These are phyloP conservation scores for Strigops habroptila DNA, from an alignment of 2,113 vertebrate species.

Conservation along the genomic window DNA sequence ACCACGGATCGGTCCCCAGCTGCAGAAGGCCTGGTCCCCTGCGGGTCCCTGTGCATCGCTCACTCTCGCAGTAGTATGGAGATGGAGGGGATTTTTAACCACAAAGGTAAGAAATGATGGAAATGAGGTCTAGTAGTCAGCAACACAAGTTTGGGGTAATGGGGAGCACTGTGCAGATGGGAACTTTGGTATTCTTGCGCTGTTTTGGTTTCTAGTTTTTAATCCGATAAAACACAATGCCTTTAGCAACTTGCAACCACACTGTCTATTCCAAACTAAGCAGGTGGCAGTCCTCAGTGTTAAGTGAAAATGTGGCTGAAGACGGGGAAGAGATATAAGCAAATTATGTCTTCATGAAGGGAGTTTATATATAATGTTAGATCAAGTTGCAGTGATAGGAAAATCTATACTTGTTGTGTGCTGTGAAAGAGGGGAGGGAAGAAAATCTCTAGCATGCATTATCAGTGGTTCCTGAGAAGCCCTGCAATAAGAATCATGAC, in stretches of 20 bases:
- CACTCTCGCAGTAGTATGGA: conserved; percentile 98
- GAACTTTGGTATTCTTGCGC: accelerated
- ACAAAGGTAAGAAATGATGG: conserved; percentile 86
- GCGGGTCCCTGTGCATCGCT: conserved; percentile 94
- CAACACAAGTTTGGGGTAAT: accelerated
- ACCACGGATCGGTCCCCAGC: conserved; percentile 95
- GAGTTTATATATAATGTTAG: neutral
- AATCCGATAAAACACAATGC: neutral
- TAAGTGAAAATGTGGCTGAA: neutral
- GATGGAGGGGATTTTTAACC: conserved; percentile 99
- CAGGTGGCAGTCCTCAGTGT: neutral
- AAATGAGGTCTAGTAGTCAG: accelerated
- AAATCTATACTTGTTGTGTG: neutral
- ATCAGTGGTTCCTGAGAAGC: neutral
- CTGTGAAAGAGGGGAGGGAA: neutral
- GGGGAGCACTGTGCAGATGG: neutral
- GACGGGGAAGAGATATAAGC: neutral
- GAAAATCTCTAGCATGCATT: neutral
- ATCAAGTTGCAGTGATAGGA: neutral
- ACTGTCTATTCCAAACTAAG: neutral
- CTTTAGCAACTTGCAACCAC: neutral
- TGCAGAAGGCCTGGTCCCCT: conserved; percentile 92
- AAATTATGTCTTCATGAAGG: neutral
- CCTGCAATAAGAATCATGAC: neutral
- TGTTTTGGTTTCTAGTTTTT: neutral